Conservation (phyloP, 2,797 vertebrate genomes). For the Leptodactylus fallax region DNA sequence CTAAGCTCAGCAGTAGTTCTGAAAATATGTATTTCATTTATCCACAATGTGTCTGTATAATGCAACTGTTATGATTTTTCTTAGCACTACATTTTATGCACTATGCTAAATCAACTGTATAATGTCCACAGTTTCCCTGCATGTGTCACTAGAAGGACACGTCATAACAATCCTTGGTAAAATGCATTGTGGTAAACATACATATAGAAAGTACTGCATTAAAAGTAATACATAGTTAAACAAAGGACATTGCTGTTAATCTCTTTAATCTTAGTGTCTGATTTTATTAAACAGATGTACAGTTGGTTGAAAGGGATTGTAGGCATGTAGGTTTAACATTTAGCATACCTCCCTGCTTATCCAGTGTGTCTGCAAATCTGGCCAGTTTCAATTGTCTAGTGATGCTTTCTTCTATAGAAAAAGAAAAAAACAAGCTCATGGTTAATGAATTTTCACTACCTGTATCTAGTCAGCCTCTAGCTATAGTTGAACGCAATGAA, state of each 20-base stretch:
- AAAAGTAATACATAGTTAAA: constrained; percentile 38
- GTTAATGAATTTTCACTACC: not conserved
- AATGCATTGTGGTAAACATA: not conserved
- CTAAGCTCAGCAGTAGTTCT: too few relatives aligned
- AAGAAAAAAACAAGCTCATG: not conserved
- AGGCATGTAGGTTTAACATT: constrained; percentile 6
- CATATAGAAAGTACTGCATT: not conserved
- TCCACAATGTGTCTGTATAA: not conserved
- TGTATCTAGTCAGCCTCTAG: not conserved
- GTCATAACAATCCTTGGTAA: constrained; percentile 1
- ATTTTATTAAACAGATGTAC: constrained; percentile 39
- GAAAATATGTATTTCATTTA: too few relatives aligned
- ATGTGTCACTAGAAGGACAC: constrained; percentile 14
- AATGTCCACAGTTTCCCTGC: not conserved
- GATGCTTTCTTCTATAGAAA: not conserved
- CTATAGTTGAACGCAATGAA: not conserved
- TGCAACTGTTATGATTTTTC: constrained; percentile 4
- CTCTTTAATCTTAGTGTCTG: not conserved
- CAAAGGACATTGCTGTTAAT: constrained; percentile 19
- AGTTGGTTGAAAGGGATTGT: not conserved
- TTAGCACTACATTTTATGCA: not conserved
- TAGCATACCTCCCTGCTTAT: not conserved
- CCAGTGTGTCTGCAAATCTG: constrained; percentile 5
- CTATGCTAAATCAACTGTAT: not conserved
- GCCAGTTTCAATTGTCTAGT: constrained; percentile 7